These are phyloP conservation scores for Drosophila hamatofila DNA, from an alignment of 2,888 invertebrate species.

Conservation along the genomic window DNA sequence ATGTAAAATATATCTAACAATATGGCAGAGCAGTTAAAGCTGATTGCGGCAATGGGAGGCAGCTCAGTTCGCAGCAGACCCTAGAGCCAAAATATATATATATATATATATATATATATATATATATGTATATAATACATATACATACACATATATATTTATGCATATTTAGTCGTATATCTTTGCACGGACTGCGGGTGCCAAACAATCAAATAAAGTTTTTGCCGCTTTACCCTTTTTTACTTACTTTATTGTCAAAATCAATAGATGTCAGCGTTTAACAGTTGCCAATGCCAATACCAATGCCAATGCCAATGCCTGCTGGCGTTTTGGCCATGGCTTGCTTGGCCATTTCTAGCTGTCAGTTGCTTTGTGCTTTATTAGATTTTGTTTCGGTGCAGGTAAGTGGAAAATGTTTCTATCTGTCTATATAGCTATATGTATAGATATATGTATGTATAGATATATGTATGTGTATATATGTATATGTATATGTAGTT, in stretches of 20 bases:
- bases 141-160: too few relatives aligned
- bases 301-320: constrained; percentile 59
- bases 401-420: constrained; percentile 40
- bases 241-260: constrained; percentile 58
- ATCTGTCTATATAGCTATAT: background rate
- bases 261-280: constrained; percentile 75
- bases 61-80: constrained; percentile 15
- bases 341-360: background rate
- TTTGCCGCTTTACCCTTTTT: constrained; percentile 33
- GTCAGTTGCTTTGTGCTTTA: constrained; percentile 51
- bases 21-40: constrained; percentile 52
- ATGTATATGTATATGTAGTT: background rate
- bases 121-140: background rate
- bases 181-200: constrained; percentile 40
- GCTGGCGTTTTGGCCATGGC: constrained; percentile 30
- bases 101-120: background rate
- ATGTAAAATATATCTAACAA: constrained; percentile 49
- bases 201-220: constrained; percentile 60
- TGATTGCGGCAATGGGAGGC: constrained; percentile 46
- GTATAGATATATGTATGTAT: background rate
- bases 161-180: background rate
- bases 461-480: background rate
- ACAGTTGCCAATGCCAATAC: constrained; percentile 57
- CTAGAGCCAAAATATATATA: constrained; percentile 4
- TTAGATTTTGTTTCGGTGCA: constrained; percentile 45